Evolutionary conservation across 37 sponge, comb jelly and placozoan genomes (phyloP).

Genomic region (Cladorhizidae sp.): DNA sequence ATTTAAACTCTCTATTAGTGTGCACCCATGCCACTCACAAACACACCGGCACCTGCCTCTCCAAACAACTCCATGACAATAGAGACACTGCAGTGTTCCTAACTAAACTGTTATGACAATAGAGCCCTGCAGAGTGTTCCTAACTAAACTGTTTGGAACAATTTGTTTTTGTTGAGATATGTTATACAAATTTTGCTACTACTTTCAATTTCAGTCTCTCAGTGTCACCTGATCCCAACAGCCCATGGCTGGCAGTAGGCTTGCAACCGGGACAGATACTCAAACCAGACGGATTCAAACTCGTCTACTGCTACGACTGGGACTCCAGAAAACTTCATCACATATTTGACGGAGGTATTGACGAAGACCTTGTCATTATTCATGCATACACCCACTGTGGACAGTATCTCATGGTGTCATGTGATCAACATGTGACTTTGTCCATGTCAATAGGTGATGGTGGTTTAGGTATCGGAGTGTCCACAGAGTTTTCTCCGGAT

Average conservation of each 20-base stretch:
- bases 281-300: conserved; percentile 49
- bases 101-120: background rate
- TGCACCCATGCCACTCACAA: no score
- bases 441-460: conserved; percentile 50
- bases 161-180: background rate
- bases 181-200: background rate
- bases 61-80: no score
- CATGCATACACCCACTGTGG: background rate
- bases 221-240: conserved; percentile 42
- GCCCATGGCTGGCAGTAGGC: conserved; percentile 60
- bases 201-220: background rate
- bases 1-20: no score
- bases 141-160: background rate
- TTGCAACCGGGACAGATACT: conserved; percentile 77
- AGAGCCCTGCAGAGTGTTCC: background rate
- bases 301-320: conserved; percentile 58
- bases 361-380: background rate
- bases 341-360: conserved; percentile 70
- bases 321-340: conserved; percentile 37
- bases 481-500: conserved; percentile 57
- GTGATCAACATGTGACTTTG: background rate
- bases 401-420: background rate
- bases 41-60: no score
- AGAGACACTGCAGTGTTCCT: no score
- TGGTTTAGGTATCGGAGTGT: conserved; percentile 46